A percentile compares a stretch with the other conserved stretches of the same genome.
These are phyloP conservation scores for Clusia tigrina DNA, from an alignment of 2,888 invertebrate species.

Conservation along the genomic window DNA sequence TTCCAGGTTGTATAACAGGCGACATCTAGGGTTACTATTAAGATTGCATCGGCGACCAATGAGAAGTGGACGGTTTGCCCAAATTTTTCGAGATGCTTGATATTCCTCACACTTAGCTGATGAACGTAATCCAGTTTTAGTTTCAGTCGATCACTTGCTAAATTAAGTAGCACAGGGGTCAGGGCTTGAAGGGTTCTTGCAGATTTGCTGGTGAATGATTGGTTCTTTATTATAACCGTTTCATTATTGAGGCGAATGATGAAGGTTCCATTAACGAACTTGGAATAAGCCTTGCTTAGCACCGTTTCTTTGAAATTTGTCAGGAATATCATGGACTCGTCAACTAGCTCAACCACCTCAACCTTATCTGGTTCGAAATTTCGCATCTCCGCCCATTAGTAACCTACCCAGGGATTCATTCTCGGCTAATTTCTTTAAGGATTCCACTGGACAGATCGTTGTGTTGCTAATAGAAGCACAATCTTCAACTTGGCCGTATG, in stretches of 20 bases:
- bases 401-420: background rate
- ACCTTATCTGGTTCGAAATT: background rate
- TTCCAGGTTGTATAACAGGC: too few species aligned
- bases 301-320: background rate
- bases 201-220: background rate
- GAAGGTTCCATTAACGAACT: background rate
- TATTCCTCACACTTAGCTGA: background rate
- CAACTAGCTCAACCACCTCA: background rate
- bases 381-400: background rate
- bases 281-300: background rate
- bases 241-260: background rate
- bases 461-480: too few species aligned
- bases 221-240: background rate
- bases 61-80: background rate
- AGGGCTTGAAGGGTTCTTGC: background rate
- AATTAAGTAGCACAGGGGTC: background rate
- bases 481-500: too few species aligned
- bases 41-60: too few species aligned
- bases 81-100: too few species aligned
- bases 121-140: background rate
- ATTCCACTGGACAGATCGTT: too few species aligned
- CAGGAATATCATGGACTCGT: background rate
- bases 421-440: background rate
- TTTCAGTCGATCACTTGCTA: background rate
- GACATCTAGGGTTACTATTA: too few species aligned